phyloP scores from a whole-genome alignment of 2,113 vertebrate genomes.

The Pontoporia blainvillei region DNA sequence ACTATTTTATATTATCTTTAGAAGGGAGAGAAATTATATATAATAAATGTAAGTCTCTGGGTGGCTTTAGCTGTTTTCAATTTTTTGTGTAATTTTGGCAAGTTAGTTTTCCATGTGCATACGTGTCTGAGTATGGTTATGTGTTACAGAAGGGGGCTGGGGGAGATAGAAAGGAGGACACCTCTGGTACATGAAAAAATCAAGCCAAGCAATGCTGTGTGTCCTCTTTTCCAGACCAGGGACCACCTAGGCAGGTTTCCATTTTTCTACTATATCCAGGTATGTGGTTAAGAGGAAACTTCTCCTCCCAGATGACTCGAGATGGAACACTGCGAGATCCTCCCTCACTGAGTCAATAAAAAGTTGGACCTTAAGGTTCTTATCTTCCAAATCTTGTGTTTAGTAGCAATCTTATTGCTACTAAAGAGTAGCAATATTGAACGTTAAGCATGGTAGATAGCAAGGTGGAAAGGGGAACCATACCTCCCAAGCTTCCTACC shows the following conservation, averaged over 20 bases:
- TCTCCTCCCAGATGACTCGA: background rate
- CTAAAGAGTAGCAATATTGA: background rate
- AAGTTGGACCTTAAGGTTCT: background rate
- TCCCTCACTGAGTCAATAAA: background rate
- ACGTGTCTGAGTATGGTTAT: background rate
- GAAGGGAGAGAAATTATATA: background rate
- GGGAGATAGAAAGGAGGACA: background rate
- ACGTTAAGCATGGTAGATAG: background rate
- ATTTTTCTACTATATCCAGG: background rate
- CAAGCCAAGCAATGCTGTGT: background rate
- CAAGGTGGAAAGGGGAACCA: background rate
- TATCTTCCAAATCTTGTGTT: background rate
- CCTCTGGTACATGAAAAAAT: background rate
- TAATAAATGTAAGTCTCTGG: background rate
- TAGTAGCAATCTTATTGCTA: background rate
- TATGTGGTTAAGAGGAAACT: background rate
- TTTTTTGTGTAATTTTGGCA: slow-evolving; percentile 9
- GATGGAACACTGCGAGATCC: background rate
- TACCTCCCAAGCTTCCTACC: background rate
- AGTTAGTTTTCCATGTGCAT: background rate
- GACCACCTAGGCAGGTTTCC: background rate
- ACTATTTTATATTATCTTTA: slow-evolving; percentile 18
- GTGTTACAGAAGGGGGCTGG: background rate
- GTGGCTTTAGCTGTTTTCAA: background rate
- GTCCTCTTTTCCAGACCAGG: background rate